Conservation (phyloP, 2,888 invertebrate species). For the Pomacea canaliculata region DNA sequence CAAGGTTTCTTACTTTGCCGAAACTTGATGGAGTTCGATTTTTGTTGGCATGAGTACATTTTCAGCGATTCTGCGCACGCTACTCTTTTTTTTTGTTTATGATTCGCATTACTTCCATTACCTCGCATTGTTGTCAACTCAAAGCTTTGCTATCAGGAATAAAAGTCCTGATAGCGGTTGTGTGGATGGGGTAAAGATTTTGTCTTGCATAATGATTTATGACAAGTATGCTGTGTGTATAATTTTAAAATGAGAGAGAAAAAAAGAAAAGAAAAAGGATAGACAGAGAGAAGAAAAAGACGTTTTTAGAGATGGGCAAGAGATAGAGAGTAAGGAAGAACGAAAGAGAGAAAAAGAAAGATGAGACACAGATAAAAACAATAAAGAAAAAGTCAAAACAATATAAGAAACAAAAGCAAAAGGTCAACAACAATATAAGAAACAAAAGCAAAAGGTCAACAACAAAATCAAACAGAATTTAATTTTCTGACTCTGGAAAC, state of each 20-base stretch:
- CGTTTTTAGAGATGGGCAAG: background rate
- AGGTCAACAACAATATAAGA: background rate
- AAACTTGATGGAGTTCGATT: background rate
- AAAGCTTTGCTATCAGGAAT: too few relatives aligned
- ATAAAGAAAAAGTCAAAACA: background rate
- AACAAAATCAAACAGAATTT: background rate
- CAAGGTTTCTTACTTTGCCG: background rate
- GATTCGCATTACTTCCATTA: too few relatives aligned
- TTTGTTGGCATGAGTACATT: too few relatives aligned
- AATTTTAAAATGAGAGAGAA: conserved; percentile 7
- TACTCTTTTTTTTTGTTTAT: too few relatives aligned
- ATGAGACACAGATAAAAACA: background rate
- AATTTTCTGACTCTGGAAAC: too few relatives aligned
- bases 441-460: background rate
- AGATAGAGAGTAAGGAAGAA: background rate
- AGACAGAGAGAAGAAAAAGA: conserved; percentile 10
- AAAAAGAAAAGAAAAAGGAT: conserved; percentile 15
- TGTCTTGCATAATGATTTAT: too few relatives aligned
- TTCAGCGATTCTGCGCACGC: too few relatives aligned
- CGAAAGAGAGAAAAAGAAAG: background rate
- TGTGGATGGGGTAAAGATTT: too few relatives aligned
- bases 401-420: background rate
- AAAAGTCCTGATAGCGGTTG: too few relatives aligned
- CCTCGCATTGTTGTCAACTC: too few relatives aligned
- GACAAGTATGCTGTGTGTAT: too few relatives aligned